A percentile compares a stretch with the other conserved stretches of the same genome.
Conservation (phyloP, 2,113 vertebrate genomes). For the Chroicocephalus ridibundus region DNA sequence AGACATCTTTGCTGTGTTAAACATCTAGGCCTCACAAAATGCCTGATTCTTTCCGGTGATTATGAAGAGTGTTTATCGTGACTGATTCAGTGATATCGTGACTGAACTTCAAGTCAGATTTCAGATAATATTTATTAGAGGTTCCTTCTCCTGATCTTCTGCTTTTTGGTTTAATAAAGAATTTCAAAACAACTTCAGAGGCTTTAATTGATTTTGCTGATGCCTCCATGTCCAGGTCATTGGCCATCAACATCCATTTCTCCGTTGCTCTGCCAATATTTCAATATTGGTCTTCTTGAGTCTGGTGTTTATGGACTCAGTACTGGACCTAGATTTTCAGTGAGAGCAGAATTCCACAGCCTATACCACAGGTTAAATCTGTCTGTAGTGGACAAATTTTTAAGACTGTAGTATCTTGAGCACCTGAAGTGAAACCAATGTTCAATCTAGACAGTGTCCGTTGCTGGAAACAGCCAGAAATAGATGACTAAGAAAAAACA, state of each 20-base stretch:
- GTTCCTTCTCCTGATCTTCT: not conserved
- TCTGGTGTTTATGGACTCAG: not conserved
- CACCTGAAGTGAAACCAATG: not conserved
- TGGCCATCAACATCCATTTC: not conserved
- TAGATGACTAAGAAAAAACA: not conserved
- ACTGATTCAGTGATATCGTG: not conserved
- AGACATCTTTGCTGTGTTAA: not conserved
- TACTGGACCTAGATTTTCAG: not conserved
- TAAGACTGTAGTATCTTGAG: not conserved
- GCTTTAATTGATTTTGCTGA: not conserved
- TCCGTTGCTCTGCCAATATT: not conserved
- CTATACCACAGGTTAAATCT: not conserved
- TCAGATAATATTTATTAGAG: not conserved
- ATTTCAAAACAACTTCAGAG: not conserved
- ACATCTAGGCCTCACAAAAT: not conserved
- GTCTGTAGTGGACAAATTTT: not conserved
- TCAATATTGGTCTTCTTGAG: not conserved
- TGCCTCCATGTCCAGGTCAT: not conserved
- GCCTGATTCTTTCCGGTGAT: not conserved
- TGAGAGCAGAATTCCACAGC: not conserved
- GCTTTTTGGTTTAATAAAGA: not conserved
- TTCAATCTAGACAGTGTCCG: not conserved
- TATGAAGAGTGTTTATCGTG: not conserved
- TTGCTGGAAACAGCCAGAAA: not conserved
- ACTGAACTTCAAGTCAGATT: not conserved